These are phyloP conservation scores for Montipora sp. DNA, from an alignment of 64 coral and sea anemone genomes.

Conservation along the genomic window DNA sequence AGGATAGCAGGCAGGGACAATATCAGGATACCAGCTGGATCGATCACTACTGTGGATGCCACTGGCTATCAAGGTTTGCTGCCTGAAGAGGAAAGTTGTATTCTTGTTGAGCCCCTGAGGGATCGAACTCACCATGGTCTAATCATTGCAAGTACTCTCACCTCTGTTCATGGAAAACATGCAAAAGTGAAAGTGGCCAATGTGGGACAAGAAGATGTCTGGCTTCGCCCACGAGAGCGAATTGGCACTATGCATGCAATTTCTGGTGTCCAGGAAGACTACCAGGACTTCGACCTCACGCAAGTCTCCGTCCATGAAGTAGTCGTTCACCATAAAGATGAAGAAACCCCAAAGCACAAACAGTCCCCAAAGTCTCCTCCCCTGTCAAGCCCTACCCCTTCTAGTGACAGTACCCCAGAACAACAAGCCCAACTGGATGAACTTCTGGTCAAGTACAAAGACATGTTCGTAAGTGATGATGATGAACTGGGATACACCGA, in stretches of 20 bases:
- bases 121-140: background rate
- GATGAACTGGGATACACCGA: conserved; percentile 43
- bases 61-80: conserved; percentile 50
- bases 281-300: too few species aligned
- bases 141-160: too few species aligned
- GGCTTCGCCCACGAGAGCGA: conserved; percentile 46
- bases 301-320: too few species aligned
- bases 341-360: too few species aligned
- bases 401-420: too few species aligned
- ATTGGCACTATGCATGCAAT: conserved; percentile 64
- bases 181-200: too few species aligned
- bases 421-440: too few species aligned
- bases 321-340: too few species aligned
- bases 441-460: too few species aligned
- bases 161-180: too few species aligned
- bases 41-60: conserved; percentile 48
- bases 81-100: background rate
- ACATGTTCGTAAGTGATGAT: conserved; percentile 34
- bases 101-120: conserved; percentile 54
- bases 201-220: conserved; percentile 27
- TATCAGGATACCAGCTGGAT: conserved; percentile 67
- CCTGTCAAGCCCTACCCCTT: too few species aligned
- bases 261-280: background rate
- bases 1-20: conserved; percentile 20
- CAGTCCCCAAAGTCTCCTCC: too few species aligned